Base-by-base conservation (phyloP, 2,797 vertebrate genomes). In the Ptychadena robeensis region DNA sequence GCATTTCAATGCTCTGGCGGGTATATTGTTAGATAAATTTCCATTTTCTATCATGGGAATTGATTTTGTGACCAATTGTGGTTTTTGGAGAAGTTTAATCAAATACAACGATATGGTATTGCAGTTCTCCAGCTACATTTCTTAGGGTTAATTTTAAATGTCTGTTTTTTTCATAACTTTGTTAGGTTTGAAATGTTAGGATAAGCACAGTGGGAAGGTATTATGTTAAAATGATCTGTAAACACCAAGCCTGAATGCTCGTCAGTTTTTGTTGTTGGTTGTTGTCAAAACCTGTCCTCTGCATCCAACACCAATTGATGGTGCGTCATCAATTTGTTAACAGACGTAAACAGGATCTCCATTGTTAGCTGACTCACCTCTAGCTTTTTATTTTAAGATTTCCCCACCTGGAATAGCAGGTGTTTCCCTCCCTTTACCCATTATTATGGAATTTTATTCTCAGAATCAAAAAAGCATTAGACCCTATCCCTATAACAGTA, bases 1-100 rank as follows among this genome's bases (percentile, higher is more conserved):
- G 44, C 37, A 66, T 79, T 73, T 84, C 31, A 83, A 79, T 83
- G 82, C 69, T 67, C 75, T 79, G 40, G 38, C 69, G 66, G 63
- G 22, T 74, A 74, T 71, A 80, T 73, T 84, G 76, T 79, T 79
- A 67, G 59, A 66, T 72, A 79, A 7, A 59, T 73, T 66, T 32
- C 44, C 53, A 40, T 73, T 15, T 59, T 73, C 38, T 74, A 61
- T 25, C n/a, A 69, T n/a, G 32, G 48, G 8, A 69, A 76, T 82
- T 27, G 64, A 69, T 76, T 76, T 61, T 63, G 44, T 53, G 68
- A 44, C 18, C 63, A 48, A 37, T 9, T 27, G 5, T 44, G 59
- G 34, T 67, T 81, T 64, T 74, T 68, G 27, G 12, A 68, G 31
- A 27, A 1, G 27, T 68, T 69, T 35, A 27, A 69, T 74, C 40